phyloP scores from a whole-genome alignment of 2,888 invertebrate genomes.

The Trissolcus brochymenae region DNA sequence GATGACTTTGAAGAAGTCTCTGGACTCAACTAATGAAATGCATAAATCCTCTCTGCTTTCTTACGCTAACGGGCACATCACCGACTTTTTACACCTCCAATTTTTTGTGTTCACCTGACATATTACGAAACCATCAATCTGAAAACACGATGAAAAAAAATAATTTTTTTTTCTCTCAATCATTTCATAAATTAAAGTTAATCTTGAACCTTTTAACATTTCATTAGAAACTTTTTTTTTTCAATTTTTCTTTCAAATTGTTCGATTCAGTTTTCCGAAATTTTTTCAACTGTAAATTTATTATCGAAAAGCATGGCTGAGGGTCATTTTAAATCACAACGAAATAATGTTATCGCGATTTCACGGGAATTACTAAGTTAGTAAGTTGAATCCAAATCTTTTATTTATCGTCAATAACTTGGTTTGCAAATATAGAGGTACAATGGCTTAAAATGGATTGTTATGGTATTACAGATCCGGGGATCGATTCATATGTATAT shows the following conservation, averaged over 20 bases:
- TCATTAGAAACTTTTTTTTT: too few species aligned
- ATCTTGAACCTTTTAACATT: too few species aligned
- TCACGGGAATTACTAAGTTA: slow-evolving; percentile 18
- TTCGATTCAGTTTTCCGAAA: too few species aligned
- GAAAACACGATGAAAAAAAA: too few species aligned
- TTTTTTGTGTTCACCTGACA: too few species aligned
- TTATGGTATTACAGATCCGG: slow-evolving; percentile 26
- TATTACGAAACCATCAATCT: too few species aligned
- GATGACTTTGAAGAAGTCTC: slow-evolving; percentile 36
- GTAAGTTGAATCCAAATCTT: slow-evolving; percentile 26
- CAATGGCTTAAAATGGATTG: slow-evolving; percentile 38
- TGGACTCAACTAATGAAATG: not conserved
- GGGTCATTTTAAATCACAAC: too few species aligned
- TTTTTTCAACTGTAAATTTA: not conserved
- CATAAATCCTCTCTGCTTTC: slow-evolving; percentile 26
- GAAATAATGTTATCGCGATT: slow-evolving; percentile 4
- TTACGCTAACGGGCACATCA: slow-evolving; percentile 29
- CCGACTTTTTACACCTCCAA: slow-evolving; percentile 11
- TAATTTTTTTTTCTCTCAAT: too few species aligned
- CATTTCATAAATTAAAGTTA: too few species aligned
- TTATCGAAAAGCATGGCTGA: not conserved
- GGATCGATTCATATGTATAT: slow-evolving; percentile 30
- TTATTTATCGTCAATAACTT: slow-evolving; percentile 32
- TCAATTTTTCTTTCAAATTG: too few species aligned
- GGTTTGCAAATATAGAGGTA: slow-evolving; percentile 17